Evolutionary conservation across 1,140 invertebrate genomes (phyloP), one percentile per base, ranked within the genome.

Genomic region (Oreohelix idahoensis): DNA sequence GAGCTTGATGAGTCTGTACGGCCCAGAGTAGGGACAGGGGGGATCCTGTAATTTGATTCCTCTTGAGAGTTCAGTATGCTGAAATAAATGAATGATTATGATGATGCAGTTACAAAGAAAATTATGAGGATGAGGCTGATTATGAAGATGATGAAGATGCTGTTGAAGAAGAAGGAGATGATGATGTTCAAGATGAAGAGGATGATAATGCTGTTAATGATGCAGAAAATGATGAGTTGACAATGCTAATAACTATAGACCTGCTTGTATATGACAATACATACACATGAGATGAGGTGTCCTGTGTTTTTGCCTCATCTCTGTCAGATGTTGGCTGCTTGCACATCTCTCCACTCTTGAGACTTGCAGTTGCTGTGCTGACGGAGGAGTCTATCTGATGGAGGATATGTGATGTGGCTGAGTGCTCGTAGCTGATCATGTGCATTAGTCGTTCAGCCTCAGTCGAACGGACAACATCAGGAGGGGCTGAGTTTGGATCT

Each of bases 361-460:
- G 90, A 38, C 87, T 89, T 38, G 85, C 85, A 2, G 29, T 11
- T 0, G 88, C 91, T 11, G 88, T 85, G 79, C 88, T 88, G 26
- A 92, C 90, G 13, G 90, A 90, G 0, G 88, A 88, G 81, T 92
- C 91, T 58, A 92, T 92, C 42, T 92, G 90, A 49, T 89, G 87
- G 45, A 92, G 85, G 2, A 91, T 86, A 42, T 87, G 85, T 75
- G 89, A 89, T 0, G 91, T 89, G 2, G 89, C 88, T 15, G 87
- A 86, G 38, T 89, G 87, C 63, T 91, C 89, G 36, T 91, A 87
- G 66, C 90, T 88, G 32, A 89, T 84, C 84, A 87, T 88, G 75
- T 87, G 86, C 66, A 91, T 84, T 8, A 88, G 84, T 38, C 83
- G 84, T 39, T 85, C 86, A 2, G 86, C 86, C 39, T 89, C 89